These are phyloP conservation scores for Cosmia pyralina DNA, from an alignment of 2,888 invertebrate genomes.

Conservation along the genomic window DNA sequence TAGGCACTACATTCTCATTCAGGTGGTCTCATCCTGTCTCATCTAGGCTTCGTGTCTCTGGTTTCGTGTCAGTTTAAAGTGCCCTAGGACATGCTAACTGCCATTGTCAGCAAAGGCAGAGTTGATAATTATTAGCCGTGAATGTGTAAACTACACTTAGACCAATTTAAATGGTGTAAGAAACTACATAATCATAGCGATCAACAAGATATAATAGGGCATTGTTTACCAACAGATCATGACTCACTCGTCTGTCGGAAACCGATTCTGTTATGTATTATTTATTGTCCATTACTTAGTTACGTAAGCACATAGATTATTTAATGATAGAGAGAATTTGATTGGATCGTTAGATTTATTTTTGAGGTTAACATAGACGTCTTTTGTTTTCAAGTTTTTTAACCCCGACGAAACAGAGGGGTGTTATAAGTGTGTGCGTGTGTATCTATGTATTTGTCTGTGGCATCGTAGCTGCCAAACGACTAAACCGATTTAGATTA, in stretches of 20 bases:
- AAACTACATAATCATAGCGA: conserved; percentile 36
- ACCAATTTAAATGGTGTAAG: not conserved
- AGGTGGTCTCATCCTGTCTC: not conserved
- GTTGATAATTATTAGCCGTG: conserved; percentile 25
- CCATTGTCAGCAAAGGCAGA: not conserved
- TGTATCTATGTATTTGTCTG: too few species aligned
- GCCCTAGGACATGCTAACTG: not conserved
- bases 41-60: not conserved
- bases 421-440: too few species aligned
- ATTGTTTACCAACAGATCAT: conserved; percentile 53
- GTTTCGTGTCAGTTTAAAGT: not conserved
- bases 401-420: too few species aligned
- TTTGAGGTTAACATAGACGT: too few species aligned
- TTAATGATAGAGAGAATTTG: conserved; percentile 16
- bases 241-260: conserved; percentile 41
- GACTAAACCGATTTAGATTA: too few species aligned
- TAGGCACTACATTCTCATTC: not conserved
- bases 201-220: conserved; percentile 24
- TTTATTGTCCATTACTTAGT: conserved; percentile 38
- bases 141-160: conserved; percentile 21
- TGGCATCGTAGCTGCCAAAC: too few species aligned
- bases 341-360: conserved; percentile 6
- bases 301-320: conserved; percentile 20
- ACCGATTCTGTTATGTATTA: conserved; percentile 37
- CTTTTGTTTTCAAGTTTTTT: too few species aligned